Evolutionary conservation across 2,797 vertebrate species (phyloP), one percentile per base, ranked within the genome.

Genomic region (Karalla daura): DNA sequence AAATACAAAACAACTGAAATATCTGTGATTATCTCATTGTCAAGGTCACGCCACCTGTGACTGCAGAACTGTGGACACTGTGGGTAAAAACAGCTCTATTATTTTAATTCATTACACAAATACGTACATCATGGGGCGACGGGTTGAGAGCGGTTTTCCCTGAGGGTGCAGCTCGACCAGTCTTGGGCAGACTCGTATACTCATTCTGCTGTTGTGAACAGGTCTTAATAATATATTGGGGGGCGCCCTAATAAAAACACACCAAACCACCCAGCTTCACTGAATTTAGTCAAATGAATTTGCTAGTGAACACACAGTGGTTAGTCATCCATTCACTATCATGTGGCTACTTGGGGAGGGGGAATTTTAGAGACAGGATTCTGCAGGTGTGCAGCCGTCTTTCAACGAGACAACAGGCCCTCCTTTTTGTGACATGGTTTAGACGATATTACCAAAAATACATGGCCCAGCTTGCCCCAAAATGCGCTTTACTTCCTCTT

Each of bases 321-420:
- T 37, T 33, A 55, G 8, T 35, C 12, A 32, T 10, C 3, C 24
- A 8, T n/a, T 2, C 21, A 15, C 14, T 8, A 15, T 28, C 1
- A 7, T 49, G 20, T 37, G 24, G 68, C 17, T 62, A n/a, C n/a
- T n/a, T n/a, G n/a, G n/a, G n/a, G n/a, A n/a, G 15, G 2, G 30
- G 76, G 49, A 73, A 18, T 85, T 88, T 81, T 35, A 43, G 40
- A 27, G n/a, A 36, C 18, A 63, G 23, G 35, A 17, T 43, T 17
- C 28, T 81, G 74, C 87, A 91, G 87, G 77, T 90, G 89, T 80
- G 53, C 1, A 7, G 23, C 32, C 54, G 13, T 63, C 70, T 47
- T 28, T 59, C 12, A 67, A 25, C 46, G 37, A 76, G 39, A 83
- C 51, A 18, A 27, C 32, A 50, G 40, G 25, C 63, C 66, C 63